Percentiles rank a stretch among this genome's conserved stretches.
These are phyloP conservation scores for Acromyrmex echinatior DNA, from an alignment of 1,140 invertebrate species.

Conservation along the genomic window DNA sequence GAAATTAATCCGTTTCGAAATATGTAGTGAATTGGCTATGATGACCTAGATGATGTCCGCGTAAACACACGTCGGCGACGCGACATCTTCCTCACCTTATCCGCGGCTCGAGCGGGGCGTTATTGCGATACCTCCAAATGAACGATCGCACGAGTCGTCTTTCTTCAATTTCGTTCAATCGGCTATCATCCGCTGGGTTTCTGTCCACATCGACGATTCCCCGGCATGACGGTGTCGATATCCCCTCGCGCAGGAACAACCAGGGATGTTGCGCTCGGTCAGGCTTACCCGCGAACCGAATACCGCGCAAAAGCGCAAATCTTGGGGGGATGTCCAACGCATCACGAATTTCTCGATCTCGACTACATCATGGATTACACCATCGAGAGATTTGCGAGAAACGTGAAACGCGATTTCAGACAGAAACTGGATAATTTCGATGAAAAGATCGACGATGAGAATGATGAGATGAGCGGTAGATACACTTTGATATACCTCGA, in stretches of 20 bases:
- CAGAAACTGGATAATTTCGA: background rate
- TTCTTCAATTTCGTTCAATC: constrained; percentile 4
- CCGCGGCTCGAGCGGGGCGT: background rate
- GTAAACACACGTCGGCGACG: constrained; percentile 5
- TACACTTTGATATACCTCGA: background rate
- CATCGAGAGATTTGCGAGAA: background rate
- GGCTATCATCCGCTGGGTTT: background rate
- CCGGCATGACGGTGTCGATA: constrained; percentile 3
- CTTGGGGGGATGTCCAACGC: background rate
- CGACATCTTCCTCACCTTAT: constrained; percentile 14
- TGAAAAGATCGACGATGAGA: background rate
- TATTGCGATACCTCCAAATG: background rate
- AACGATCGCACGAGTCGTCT: background rate
- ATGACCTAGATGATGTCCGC: background rate
- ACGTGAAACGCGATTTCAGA: background rate
- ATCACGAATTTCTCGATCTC: background rate
- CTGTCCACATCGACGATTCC: background rate
- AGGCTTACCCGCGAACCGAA: background rate
- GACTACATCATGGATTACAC: background rate
- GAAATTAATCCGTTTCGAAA: background rate
- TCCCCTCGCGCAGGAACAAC: constrained; percentile 9
- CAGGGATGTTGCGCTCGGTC: background rate
- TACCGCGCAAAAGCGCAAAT: background rate
- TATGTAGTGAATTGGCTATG: background rate
- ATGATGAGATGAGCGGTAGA: background rate